Evolutionary conservation across 2,797 vertebrate genomes (phyloP).

Genomic region (Emys orbicularis): DNA sequence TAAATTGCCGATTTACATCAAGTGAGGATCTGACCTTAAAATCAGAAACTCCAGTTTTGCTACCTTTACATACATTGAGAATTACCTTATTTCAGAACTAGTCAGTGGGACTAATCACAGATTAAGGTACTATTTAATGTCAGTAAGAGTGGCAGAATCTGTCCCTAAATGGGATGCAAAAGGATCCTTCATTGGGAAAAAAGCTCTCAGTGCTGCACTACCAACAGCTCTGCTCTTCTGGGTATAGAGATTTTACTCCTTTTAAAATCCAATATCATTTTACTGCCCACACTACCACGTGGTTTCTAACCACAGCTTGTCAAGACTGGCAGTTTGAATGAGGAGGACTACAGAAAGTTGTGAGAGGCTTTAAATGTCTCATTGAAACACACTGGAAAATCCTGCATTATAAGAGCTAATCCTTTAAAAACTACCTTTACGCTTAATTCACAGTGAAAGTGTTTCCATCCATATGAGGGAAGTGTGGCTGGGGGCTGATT

Average conservation of each 20-base stretch:
- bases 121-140: neutral
- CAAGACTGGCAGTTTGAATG: neutral
- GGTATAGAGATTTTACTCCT: neutral
- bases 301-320: neutral
- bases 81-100: neutral
- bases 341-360: neutral
- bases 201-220: neutral
- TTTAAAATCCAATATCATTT: neutral
- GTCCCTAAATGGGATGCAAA: neutral
- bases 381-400: neutral
- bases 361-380: neutral
- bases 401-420: neutral
- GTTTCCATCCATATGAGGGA: neutral
- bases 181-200: neutral
- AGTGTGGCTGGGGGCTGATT: neutral
- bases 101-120: neutral
- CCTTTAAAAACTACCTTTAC: fast-evolving
- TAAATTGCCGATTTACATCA: neutral
- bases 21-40: neutral
- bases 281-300: fast-evolving
- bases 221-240: neutral
- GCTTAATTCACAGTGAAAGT: neutral
- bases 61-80: neutral
- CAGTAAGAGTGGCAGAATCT: neutral
- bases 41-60: neutral